Conservation (phyloP, 2,797 vertebrate species). For the Gallinago stenura region DNA sequence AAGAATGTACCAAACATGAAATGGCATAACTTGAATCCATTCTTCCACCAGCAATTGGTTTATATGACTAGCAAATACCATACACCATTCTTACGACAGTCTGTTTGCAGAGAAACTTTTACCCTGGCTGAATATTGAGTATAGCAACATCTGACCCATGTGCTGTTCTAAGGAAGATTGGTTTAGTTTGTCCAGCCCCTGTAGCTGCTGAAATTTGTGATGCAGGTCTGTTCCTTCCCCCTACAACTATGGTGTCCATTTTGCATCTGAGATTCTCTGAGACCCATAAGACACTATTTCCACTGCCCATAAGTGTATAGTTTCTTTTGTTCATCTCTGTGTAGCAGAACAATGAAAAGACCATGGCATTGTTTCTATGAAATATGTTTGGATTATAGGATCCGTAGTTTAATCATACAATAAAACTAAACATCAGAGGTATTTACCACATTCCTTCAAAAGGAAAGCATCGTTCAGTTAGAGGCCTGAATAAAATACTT, state of each 20-base stretch:
- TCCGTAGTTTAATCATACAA: not conserved
- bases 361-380: not conserved
- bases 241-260: not conserved
- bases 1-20: constrained; percentile 56
- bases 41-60: constrained; percentile 11
- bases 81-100: not conserved
- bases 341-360: not conserved
- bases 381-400: not conserved
- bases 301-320: not conserved
- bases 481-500: constrained; percentile 38
- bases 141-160: not conserved
- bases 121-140: not conserved
- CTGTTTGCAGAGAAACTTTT: not conserved
- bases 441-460: constrained; percentile 33
- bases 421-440: not conserved
- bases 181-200: not conserved
- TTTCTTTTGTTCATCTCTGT: not conserved
- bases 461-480: constrained; percentile 34
- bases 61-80: constrained; percentile 33
- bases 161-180: not conserved
- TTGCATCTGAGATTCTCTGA: not conserved
- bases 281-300: not conserved
- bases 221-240: not conserved
- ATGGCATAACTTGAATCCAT: constrained; percentile 26
- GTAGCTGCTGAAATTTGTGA: not conserved